Evolutionary conservation across 30 jellyfish, hydroid and myxozoan genomes (phyloP), one percentile per base, ranked within the genome.

Genomic region (Cassiopea xamachana): DNA sequence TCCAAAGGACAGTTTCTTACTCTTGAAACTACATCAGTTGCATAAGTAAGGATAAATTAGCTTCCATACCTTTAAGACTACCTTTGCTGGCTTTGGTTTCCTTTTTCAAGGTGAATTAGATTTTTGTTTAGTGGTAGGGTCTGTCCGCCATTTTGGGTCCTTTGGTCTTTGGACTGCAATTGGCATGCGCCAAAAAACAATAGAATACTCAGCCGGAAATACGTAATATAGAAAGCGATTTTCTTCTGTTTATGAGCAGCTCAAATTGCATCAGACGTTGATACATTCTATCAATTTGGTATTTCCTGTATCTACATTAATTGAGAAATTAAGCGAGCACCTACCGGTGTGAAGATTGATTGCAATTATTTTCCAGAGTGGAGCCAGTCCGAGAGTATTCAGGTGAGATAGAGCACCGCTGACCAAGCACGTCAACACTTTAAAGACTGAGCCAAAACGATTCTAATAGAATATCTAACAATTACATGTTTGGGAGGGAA

Each of bases 91-190:
- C 80, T 43, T 8, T 71, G 58, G 80, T 10, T 43, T 6, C 51
- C 55, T 43, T 5, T 64, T 16, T 9, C 19, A 64, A 9, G 74
- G 74, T 9, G 19, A 5, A 14, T 64, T 9, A 82, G 82, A 27
- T 74, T 9, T 64, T 16, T 62, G 39, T 82, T 27, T 46, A 73
- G 50, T 61, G 14, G 69, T 69, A 1, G 85, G 77, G 92, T 50
- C 79, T 59, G 69, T 84, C 92, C 92, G 92, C 92, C 92, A 84
- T 84, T 51, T 84, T 84, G 92, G 92, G 92, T 84, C 92, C 90
- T 73, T 61, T 27, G 92, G 69, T 84, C 85, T 84, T 84, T 84
- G 59, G 77, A 43, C 62, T 39, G 64, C 64, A 51, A 17, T 68
- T 82, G 90, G 48, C 90, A 82, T 82, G 90, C 90, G 90, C 90